Evolutionary conservation across 2,888 invertebrate genomes (phyloP).

Genomic region (Chaetoderma sp.): DNA sequence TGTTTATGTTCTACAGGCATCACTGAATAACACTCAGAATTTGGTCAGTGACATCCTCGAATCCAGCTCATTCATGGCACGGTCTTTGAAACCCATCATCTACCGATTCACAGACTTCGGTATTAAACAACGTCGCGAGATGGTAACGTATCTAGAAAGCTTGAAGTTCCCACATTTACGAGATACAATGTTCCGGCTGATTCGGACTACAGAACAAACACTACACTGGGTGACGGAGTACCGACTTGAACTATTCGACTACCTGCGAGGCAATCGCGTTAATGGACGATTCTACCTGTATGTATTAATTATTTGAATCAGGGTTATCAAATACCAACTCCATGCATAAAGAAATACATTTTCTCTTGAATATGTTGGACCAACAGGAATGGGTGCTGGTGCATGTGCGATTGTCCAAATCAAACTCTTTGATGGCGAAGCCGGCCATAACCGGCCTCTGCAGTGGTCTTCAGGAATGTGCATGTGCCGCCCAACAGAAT

Average conservation of each 20-base stretch:
- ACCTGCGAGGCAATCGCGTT: not conserved
- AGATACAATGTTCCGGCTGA: not conserved
- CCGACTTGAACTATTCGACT: not conserved
- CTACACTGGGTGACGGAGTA: not conserved
- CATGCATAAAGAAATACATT: too few relatives aligned
- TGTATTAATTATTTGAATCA: too few relatives aligned
- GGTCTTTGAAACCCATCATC: not conserved
- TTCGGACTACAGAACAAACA: not conserved
- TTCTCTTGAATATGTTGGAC: too few relatives aligned
- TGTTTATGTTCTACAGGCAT: slow-evolving; percentile 2
- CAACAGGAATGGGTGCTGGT: too few relatives aligned
- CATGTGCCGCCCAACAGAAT: too few relatives aligned
- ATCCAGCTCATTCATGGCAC: not conserved
- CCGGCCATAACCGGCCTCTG: too few relatives aligned
- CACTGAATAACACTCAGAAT: not conserved
- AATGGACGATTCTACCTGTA: slow-evolving; percentile 7
- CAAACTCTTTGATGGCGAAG: too few relatives aligned
- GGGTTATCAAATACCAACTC: too few relatives aligned
- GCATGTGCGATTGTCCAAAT: too few relatives aligned
- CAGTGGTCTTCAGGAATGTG: too few relatives aligned
- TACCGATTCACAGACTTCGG: not conserved
- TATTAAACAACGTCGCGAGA: not conserved
- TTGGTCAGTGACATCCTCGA: not conserved
- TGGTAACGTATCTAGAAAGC: not conserved
- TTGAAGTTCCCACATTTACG: not conserved